Evolutionary conservation across 2,888 invertebrate species (phyloP).

Genomic region (Apamea crenata): DNA sequence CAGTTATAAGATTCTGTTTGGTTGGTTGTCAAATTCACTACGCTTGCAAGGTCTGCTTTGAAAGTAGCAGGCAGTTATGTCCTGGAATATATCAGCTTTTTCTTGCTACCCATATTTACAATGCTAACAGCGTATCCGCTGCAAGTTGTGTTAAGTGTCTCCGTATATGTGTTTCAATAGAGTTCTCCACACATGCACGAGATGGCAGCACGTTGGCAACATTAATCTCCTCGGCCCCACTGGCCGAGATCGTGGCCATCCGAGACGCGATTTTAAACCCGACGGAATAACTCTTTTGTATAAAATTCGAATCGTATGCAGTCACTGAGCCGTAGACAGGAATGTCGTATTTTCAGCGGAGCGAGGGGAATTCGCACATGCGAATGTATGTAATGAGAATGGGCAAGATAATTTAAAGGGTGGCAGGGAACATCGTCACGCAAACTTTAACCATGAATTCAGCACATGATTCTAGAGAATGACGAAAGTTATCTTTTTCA

Average conservation of each 20-base stretch:
- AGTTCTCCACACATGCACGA: conserved; percentile 32
- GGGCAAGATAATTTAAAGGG: neutral
- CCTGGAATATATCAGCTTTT: neutral
- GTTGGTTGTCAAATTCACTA: neutral
- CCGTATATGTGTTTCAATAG: conserved; percentile 32
- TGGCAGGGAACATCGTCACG: no score
- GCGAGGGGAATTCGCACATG: neutral
- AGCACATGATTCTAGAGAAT: no score
- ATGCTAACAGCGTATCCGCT: conserved; percentile 8
- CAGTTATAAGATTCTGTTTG: neutral
- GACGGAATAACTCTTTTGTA: conserved; percentile 49
- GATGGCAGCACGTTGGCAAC: conserved; percentile 42
- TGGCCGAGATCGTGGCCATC: conserved; percentile 47
- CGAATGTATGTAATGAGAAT: conserved; percentile 16
- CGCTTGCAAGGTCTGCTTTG: neutral
- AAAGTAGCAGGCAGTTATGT: neutral
- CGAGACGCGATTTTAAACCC: conserved; percentile 34
- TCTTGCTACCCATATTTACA: neutral
- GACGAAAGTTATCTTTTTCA: no score
- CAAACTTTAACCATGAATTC: no score
- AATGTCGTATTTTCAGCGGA: conserved; percentile 26
- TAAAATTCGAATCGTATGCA: conserved; percentile 46
- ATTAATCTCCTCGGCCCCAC: conserved; percentile 55
- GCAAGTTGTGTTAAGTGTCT: conserved; percentile 14
- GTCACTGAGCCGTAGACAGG: conserved; percentile 45